Percentiles rank a stretch among this genome's conserved stretches.
Evolutionary conservation across 92 coral and sea anemone genomes (phyloP).

Genomic region (Palythoa heliodiscus): DNA sequence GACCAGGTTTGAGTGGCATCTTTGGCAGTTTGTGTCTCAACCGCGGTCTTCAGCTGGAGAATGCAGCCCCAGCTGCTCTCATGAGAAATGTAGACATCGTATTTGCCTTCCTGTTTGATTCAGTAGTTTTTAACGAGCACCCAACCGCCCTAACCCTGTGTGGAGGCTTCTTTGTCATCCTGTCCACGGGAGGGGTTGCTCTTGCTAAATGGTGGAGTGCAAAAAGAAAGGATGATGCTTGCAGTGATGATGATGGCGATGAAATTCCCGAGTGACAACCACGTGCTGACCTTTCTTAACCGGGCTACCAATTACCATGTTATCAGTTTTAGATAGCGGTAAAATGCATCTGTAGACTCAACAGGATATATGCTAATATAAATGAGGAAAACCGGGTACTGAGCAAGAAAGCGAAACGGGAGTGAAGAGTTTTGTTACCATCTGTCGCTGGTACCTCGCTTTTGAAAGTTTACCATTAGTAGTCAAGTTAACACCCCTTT

Average conservation of each 20-base stretch:
- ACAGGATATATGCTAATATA: too few species aligned
- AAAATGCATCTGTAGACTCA: background rate
- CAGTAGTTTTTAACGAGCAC: slow-evolving; percentile 61
- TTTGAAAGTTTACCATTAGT: too few species aligned
- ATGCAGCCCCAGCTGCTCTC: slow-evolving; percentile 90
- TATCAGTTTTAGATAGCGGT: too few species aligned
- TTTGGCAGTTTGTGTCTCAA: slow-evolving; percentile 82
- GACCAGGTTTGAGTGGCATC: slow-evolving; percentile 75
- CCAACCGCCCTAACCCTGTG: slow-evolving; percentile 63
- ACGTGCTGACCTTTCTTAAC: background rate
- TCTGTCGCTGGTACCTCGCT: too few species aligned
- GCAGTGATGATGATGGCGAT: background rate
- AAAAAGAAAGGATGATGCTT: background rate
- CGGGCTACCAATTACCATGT: too few species aligned
- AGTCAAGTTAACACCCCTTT: too few species aligned
- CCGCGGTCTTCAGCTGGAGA: slow-evolving; percentile 85
- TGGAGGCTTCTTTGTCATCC: slow-evolving; percentile 68
- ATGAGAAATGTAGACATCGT: slow-evolving; percentile 86
- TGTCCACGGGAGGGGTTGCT: slow-evolving; percentile 76
- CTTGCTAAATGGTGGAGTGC: slow-evolving; percentile 70
- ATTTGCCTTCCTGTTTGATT: slow-evolving; percentile 79
- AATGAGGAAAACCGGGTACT: too few species aligned
- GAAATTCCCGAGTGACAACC: background rate
- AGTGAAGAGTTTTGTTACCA: too few species aligned
- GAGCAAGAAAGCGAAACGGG: too few species aligned